These are phyloP conservation scores for Resseliella maxima DNA, from an alignment of 2,888 invertebrate genomes.

Conservation along the genomic window DNA sequence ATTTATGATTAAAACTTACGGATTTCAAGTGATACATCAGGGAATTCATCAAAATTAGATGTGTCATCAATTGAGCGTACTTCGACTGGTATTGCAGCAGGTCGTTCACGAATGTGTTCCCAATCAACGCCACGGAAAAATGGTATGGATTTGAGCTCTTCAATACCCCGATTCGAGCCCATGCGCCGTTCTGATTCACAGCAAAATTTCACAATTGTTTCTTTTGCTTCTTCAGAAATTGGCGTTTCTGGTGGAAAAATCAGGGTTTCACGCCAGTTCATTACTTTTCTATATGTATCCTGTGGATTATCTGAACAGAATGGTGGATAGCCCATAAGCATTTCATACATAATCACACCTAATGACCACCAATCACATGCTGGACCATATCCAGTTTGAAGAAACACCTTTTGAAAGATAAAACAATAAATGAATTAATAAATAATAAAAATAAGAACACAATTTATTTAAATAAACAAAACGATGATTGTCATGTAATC, in stretches of 20 bases:
- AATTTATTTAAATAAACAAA: neutral
- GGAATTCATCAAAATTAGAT: constrained; percentile 99
- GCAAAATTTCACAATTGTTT: constrained; percentile 95
- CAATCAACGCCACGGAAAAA: constrained; percentile 99
- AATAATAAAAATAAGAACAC: neutral
- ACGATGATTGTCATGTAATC: too few species aligned
- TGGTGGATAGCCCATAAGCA: constrained; percentile 99
- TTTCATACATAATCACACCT: constrained; percentile 99
- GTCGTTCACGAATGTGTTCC: constrained; percentile 98
- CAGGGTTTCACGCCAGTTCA: constrained; percentile 99
- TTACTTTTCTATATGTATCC: constrained; percentile 80
- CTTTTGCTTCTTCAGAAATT: constrained; percentile 96
- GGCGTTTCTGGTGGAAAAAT: constrained; percentile 99
- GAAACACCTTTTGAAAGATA: constrained; percentile 69
- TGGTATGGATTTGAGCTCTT: constrained; percentile 90
- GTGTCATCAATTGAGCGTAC: constrained; percentile 99
- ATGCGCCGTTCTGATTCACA: constrained; percentile 94
- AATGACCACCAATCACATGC: constrained; percentile 99
- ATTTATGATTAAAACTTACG: constrained; percentile 78
- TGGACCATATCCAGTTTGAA: constrained; percentile 97
- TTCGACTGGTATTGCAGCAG: constrained; percentile 97
- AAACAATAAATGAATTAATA: neutral
- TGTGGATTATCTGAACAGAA: constrained; percentile 93
- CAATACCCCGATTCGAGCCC: constrained; percentile 89
- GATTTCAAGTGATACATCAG: constrained; percentile 97